Conservation (phyloP, 2,797 vertebrate species). For the Melanotaenia trifasciata region DNA sequence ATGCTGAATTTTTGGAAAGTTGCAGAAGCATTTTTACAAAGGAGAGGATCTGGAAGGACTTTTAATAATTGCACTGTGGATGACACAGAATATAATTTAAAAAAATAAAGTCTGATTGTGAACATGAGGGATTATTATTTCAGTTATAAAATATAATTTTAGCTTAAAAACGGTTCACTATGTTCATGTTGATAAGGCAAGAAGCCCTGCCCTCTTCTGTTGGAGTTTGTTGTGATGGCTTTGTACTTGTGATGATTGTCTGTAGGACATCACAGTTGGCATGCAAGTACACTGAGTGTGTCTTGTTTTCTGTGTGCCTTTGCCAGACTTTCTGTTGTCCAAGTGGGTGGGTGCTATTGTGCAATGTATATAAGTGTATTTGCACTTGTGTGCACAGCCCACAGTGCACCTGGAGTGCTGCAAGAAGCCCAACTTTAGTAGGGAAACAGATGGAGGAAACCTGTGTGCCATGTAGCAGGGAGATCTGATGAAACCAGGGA, state of each 20-base stretch:
- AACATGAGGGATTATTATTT: neutral
- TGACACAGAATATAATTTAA: neutral
- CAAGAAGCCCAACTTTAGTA: constrained; percentile 68
- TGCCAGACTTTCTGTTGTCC: constrained; percentile 30
- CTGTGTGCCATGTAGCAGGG: constrained; percentile 37
- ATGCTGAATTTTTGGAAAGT: neutral
- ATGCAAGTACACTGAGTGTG: constrained; percentile 10
- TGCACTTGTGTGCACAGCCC: constrained; percentile 57
- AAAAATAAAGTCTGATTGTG: neutral
- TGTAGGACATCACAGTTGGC: constrained; percentile 30
- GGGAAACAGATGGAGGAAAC: constrained; percentile 74
- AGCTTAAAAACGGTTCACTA: no score
- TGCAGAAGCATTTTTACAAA: neutral
- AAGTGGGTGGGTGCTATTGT: constrained; percentile 45
- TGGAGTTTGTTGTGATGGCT: neutral
- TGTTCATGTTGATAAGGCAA: neutral
- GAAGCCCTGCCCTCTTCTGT: neutral
- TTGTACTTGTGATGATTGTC: constrained; percentile 22
- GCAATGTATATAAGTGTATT: constrained; percentile 49
- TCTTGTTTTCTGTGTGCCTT: constrained; percentile 19
- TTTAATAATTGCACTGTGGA: neutral
- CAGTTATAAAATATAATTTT: no score
- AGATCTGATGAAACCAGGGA: constrained; percentile 60
- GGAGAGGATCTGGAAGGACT: neutral
- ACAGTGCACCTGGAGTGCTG: constrained; percentile 69